Conservation (phyloP, 2,888 invertebrate species). For the Penaeus monodon region DNA sequence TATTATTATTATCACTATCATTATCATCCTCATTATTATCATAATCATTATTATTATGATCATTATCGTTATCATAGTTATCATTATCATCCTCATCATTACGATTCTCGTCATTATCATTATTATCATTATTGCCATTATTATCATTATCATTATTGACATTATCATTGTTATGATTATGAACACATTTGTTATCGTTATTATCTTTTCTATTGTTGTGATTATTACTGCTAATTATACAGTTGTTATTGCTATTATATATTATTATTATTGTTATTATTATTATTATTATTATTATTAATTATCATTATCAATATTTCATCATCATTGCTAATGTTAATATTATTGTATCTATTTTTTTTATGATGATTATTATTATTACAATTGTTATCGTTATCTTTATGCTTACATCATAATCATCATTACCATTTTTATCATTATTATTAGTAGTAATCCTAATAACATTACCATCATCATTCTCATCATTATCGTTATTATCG, state of each 20-base stretch:
- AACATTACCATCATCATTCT: slow-evolving; percentile 35
- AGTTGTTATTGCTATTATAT: too few species aligned
- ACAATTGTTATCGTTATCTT: neutral
- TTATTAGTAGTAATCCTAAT: neutral
- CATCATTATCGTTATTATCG: slow-evolving; percentile 58
- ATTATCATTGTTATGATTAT: too few species aligned
- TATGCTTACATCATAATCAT: neutral
- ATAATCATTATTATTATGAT: neutral
- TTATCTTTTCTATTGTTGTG: neutral
- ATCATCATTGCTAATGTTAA: too few species aligned
- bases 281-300: neutral
- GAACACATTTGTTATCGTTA: too few species aligned
- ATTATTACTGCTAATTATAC: neutral
- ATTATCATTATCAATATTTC: too few species aligned
- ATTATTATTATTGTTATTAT: neutral
- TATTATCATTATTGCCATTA: too few species aligned
- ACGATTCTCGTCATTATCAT: too few species aligned
- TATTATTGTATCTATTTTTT: too few species aligned
- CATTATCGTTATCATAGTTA: too few species aligned
- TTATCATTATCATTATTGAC: too few species aligned
- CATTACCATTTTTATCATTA: neutral
- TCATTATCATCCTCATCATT: too few species aligned
- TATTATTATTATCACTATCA: neutral
- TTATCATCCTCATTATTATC: neutral
- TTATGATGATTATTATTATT: neutral